Evolutionary conservation across 2,888 invertebrate species (phyloP).

Genomic region (Sialis fuliginosa): DNA sequence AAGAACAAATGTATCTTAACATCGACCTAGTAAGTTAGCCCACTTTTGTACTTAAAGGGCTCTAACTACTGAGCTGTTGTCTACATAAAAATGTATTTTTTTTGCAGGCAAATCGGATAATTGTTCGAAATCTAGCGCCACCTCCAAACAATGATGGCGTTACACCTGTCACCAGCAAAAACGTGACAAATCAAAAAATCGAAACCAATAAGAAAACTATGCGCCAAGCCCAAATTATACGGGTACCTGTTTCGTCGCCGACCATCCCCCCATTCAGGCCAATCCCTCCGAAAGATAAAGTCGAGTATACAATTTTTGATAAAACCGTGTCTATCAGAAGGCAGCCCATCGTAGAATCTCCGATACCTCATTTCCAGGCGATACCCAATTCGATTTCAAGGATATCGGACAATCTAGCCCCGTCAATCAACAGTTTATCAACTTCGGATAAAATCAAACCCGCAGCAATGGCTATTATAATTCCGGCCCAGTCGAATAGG

Average conservation of each 20-base stretch:
- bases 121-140: conserved; percentile 6
- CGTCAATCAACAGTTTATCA: conserved; percentile 9
- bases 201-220: too few species aligned
- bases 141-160: conserved; percentile 3
- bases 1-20: too few species aligned
- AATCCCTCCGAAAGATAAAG: conserved; percentile 37
- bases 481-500: conserved; percentile 12
- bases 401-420: conserved; percentile 21
- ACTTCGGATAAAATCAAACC: conserved; percentile 6
- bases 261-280: conserved; percentile 54
- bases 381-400: conserved; percentile 37
- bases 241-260: not conserved
- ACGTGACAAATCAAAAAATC: too few species aligned
- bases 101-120: conserved; percentile 8
- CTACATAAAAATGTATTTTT: too few species aligned
- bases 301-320: conserved; percentile 13
- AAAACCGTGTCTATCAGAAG: conserved; percentile 16
- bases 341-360: conserved; percentile 15
- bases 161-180: conserved; percentile 1
- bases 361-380: conserved; percentile 33
- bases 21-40: too few species aligned
- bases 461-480: conserved; percentile 18
- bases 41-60: too few species aligned
- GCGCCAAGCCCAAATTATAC: not conserved
- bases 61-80: too few species aligned